phyloP scores from a whole-genome alignment of 1,140 invertebrate species.

The Macrostomum lignano region DNA sequence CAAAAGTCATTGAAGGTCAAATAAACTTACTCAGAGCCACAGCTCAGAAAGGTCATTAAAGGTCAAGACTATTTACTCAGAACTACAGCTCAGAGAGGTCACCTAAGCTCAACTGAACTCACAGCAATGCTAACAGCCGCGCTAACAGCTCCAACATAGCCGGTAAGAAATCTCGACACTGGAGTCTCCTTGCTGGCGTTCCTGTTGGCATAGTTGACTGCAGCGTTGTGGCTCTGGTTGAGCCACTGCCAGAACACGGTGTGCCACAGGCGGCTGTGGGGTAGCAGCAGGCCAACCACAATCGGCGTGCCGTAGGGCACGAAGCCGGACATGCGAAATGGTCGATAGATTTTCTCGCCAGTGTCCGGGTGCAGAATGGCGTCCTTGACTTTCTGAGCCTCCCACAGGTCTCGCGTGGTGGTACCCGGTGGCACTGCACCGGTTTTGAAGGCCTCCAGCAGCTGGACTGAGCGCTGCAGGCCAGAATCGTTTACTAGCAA shows the following conservation, averaged over 20 bases:
- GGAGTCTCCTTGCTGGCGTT: constrained; percentile 32
- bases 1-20: too few relatives aligned
- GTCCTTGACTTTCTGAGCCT: constrained; percentile 31
- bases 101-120: too few relatives aligned
- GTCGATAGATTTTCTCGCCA: constrained; percentile 30
- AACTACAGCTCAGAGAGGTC: too few relatives aligned
- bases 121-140: too few relatives aligned
- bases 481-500: constrained; percentile 11
- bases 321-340: constrained; percentile 32
- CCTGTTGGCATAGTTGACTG: constrained; percentile 31
- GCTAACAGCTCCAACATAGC: too few relatives aligned
- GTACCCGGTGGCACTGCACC: constrained; percentile 12
- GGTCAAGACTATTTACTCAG: too few relatives aligned
- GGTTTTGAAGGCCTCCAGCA: constrained; percentile 22
- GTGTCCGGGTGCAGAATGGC: constrained; percentile 32
- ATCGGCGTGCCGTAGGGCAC: constrained; percentile 31
- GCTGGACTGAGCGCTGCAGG: constrained; percentile 16
- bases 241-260: constrained; percentile 32
- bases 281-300: constrained; percentile 30
- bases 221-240: constrained; percentile 32
- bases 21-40: too few relatives aligned
- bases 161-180: too few relatives aligned
- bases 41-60: too few relatives aligned
- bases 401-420: constrained; percentile 27
- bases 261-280: constrained; percentile 23